Percentiles rank a stretch among this genome's conserved stretches.
These are phyloP conservation scores for Rotaria magnacalcarata DNA, from an alignment of 2,888 invertebrate species.

Conservation along the genomic window DNA sequence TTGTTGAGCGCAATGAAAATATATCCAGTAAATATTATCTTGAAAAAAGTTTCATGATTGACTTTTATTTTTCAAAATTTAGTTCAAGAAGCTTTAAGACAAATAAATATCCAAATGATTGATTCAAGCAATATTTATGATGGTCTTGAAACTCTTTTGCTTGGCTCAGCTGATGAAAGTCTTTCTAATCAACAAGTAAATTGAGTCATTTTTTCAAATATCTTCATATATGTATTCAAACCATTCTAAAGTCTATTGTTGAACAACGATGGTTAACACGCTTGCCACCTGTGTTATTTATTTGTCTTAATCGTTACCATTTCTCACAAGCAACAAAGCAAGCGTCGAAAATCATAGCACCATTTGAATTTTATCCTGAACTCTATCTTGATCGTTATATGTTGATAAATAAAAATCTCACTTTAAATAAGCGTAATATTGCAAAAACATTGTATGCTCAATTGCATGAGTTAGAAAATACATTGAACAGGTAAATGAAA, in stretches of 20 bases:
- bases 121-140: conserved; percentile 43
- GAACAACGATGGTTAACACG: conserved; percentile 59
- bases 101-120: conserved; percentile 46
- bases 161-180: conserved; percentile 41
- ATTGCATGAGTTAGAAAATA: conserved; percentile 53
- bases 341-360: conserved; percentile 61
- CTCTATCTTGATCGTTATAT: conserved; percentile 62
- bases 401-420: conserved; percentile 58
- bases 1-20: not conserved
- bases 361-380: conserved; percentile 60
- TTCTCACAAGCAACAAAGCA: conserved; percentile 54
- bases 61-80: not conserved
- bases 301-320: conserved; percentile 60
- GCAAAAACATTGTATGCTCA: conserved; percentile 57
- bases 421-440: conserved; percentile 56
- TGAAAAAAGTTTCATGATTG: not conserved
- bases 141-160: conserved; percentile 43
- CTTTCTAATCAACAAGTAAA: not conserved
- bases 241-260: not conserved
- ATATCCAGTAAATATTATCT: not conserved
- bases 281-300: conserved; percentile 60
- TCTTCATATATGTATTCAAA: conserved; percentile 30
- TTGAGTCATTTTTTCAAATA: not conserved
- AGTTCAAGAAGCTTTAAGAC: conserved; percentile 40
- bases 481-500: conserved; percentile 56